Conservation (phyloP, 2,888 invertebrate species). For the Cyrtodaria siliqua region DNA sequence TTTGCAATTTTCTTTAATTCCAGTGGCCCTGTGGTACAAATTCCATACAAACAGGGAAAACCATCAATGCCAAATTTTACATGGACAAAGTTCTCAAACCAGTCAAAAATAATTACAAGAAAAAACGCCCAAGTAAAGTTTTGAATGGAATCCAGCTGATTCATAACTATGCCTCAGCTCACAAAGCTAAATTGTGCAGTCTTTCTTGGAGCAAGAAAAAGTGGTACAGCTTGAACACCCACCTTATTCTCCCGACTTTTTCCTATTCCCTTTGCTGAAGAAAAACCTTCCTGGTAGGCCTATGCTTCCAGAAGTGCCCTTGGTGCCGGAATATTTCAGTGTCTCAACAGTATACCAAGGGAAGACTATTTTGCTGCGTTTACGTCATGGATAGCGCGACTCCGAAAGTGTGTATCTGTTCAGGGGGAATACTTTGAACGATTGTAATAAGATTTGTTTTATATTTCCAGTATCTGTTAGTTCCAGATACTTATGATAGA, state of each 20-base stretch:
- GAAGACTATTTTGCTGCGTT: background rate
- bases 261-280: conserved; percentile 2
- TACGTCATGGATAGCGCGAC: background rate
- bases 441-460: background rate
- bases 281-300: background rate
- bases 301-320: conserved; percentile 3
- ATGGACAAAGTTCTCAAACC: conserved; percentile 1
- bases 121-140: background rate
- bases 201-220: background rate
- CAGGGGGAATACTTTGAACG: conserved; percentile 5
- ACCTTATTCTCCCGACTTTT: conserved; percentile 1
- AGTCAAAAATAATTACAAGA: background rate
- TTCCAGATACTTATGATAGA: too few species aligned
- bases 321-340: conserved; percentile 6
- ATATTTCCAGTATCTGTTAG: background rate
- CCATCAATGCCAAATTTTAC: background rate
- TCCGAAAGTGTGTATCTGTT: background rate
- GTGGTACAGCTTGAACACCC: background rate
- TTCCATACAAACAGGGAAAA: background rate
- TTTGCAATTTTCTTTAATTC: conserved; percentile 16
- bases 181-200: background rate
- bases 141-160: background rate
- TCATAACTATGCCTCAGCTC: conserved; percentile 1
- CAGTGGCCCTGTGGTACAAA: background rate
- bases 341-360: background rate